phyloP scores from a whole-genome alignment of 1,140 invertebrate species.

The Pygmarrhopalites habei region DNA sequence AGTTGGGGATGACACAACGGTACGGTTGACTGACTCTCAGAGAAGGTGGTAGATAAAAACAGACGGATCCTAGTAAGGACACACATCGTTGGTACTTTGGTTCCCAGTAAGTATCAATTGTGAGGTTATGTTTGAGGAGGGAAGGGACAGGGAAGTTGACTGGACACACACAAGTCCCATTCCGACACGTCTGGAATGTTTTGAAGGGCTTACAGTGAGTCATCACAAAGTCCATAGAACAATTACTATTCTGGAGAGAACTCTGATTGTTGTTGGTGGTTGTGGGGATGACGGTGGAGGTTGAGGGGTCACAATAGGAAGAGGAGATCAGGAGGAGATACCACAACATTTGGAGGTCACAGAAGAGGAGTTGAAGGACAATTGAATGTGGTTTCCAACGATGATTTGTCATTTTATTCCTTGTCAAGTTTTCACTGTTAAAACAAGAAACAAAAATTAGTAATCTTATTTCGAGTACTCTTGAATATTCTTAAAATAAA shows the following conservation, averaged over 20 bases:
- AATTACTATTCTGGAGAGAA: not conserved
- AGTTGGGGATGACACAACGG: not conserved
- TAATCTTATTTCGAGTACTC: too few species aligned
- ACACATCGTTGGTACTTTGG: not conserved
- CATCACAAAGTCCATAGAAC: not conserved
- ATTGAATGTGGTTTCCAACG: too few species aligned
- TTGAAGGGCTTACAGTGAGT: not conserved
- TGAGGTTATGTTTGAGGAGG: not conserved
- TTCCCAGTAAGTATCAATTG: constrained; percentile 1
- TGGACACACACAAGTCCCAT: not conserved
- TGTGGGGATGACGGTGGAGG: too few species aligned
- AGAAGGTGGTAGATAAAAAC: not conserved
- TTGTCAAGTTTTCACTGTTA: too few species aligned
- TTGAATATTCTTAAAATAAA: too few species aligned
- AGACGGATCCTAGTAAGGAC: not conserved
- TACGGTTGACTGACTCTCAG: not conserved
- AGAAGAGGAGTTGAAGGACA: too few species aligned
- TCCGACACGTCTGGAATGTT: not conserved
- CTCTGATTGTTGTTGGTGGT: too few species aligned
- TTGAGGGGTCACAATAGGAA: too few species aligned
- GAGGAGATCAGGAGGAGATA: too few species aligned
- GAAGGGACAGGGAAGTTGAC: not conserved
- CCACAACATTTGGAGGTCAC: too few species aligned
- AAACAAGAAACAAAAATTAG: too few species aligned
- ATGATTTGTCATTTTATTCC: too few species aligned